Conservation (phyloP, 2,113 vertebrate species). For the Saiga tatarica region DNA sequence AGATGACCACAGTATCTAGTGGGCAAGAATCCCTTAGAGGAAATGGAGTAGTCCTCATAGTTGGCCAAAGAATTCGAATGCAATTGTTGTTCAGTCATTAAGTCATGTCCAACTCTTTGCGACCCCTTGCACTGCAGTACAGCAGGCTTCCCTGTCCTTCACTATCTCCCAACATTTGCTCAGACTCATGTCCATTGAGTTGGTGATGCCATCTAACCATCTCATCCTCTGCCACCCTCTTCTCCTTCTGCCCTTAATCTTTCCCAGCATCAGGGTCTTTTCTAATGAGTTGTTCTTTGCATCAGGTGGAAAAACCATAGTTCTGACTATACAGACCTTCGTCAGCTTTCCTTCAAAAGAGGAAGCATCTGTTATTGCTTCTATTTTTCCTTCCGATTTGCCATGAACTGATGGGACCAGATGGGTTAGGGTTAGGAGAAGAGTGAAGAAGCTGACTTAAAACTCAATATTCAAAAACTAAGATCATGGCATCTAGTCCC, state of each 20-base stretch:
- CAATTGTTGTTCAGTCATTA: neutral
- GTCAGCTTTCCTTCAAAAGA: neutral
- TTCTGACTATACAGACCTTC: neutral
- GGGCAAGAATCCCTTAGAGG: neutral
- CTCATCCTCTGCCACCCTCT: neutral
- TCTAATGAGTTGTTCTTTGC: neutral
- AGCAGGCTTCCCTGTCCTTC: neutral
- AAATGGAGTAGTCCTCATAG: neutral
- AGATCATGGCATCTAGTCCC: neutral
- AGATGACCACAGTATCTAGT: neutral
- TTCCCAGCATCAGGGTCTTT: neutral
- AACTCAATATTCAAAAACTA: neutral
- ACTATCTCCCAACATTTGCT: neutral
- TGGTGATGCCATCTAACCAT: neutral
- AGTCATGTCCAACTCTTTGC: neutral
- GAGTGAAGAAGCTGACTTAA: neutral
- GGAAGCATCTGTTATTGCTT: neutral
- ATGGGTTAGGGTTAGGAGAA: neutral
- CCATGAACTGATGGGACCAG: neutral
- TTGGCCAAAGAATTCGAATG: neutral
- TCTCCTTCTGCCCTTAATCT: neutral
- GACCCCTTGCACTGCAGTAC: neutral
- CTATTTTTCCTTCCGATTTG: neutral
- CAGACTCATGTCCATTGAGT: neutral
- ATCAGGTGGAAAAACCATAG: neutral